Conservation (phyloP, 2,888 invertebrate species). For the Sarcophaga caerulescens region DNA sequence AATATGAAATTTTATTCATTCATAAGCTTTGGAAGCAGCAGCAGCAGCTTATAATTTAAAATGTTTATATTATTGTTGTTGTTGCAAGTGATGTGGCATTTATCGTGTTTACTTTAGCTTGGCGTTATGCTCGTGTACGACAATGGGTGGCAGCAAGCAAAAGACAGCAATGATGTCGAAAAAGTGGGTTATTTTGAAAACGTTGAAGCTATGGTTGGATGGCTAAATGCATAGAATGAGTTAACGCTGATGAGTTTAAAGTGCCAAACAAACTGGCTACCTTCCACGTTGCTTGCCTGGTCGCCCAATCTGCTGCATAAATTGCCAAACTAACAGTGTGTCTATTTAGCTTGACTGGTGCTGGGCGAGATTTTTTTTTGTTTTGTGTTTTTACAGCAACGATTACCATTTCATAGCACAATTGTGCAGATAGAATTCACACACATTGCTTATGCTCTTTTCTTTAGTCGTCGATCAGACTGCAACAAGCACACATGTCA, state of each 20-base stretch:
- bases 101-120: neutral
- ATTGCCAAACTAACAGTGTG: neutral
- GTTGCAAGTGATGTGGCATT: neutral
- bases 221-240: too few relatives aligned
- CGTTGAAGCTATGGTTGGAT: neutral
- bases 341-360: neutral
- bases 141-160: neutral
- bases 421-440: too few relatives aligned
- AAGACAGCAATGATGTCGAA: neutral
- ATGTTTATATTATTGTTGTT: neutral
- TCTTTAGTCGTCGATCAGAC: too few relatives aligned
- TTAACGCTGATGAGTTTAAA: neutral
- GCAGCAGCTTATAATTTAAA: neutral
- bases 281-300: too few relatives aligned
- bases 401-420: too few relatives aligned
- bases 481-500: too few relatives aligned
- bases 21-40: conserved; percentile 11
- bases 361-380: too few relatives aligned
- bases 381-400: too few relatives aligned
- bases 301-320: too few relatives aligned
- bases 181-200: neutral
- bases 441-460: too few relatives aligned
- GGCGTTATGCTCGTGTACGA: neutral
- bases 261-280: too few relatives aligned
- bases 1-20: conserved; percentile 15